Percentiles rank a stretch among this genome's conserved stretches.
Conservation (phyloP, 2,113 vertebrate genomes). For the Progne subis region DNA sequence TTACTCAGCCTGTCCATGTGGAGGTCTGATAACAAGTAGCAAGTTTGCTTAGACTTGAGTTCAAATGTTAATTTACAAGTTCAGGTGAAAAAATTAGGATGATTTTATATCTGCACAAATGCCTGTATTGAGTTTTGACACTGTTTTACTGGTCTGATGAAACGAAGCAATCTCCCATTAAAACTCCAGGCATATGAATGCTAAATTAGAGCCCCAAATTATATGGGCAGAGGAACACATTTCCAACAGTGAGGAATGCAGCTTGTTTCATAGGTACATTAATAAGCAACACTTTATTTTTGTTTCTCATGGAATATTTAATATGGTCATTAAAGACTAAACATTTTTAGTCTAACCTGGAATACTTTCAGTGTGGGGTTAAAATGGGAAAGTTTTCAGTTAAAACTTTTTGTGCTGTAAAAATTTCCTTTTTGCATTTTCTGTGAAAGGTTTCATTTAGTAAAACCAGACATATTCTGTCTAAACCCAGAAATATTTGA, state of each 20-base stretch:
- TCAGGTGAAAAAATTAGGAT: background rate
- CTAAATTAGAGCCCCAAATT: background rate
- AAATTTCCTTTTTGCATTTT: background rate
- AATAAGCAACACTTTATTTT: background rate
- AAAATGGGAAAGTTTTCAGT: background rate
- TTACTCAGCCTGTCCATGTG: accelerated
- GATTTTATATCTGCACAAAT: background rate
- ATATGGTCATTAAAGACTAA: background rate
- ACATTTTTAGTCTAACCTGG: background rate
- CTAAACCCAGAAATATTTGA: background rate
- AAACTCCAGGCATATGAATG: background rate
- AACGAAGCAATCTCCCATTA: background rate
- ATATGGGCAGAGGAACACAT: background rate
- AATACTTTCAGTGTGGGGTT: background rate
- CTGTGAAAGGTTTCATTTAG: background rate
- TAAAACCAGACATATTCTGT: background rate
- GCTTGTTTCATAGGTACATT: background rate
- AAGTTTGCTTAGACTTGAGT: background rate
- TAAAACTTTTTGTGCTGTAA: background rate
- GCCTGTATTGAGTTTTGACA: background rate
- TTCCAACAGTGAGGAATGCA: background rate
- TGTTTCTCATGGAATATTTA: background rate
- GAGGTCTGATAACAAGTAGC: background rate
- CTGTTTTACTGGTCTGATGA: background rate
- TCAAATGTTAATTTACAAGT: background rate